Evolutionary conservation across 1,140 invertebrate genomes (phyloP).

Genomic region (Vanessa tameamea): DNA sequence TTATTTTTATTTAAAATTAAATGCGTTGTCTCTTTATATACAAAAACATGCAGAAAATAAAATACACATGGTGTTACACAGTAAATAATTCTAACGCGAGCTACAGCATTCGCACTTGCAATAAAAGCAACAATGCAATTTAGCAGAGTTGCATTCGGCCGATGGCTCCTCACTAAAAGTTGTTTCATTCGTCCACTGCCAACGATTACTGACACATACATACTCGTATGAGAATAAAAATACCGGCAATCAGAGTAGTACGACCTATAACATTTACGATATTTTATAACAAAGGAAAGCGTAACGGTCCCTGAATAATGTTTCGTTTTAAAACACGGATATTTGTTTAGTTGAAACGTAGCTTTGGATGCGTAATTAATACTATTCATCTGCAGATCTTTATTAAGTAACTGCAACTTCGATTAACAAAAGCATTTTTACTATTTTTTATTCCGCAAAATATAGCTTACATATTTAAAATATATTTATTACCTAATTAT

Average conservation of each 20-base stretch:
- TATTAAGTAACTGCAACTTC: not conserved
- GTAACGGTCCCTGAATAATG: conserved; percentile 7
- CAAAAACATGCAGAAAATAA: conserved; percentile 22
- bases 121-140: conserved; percentile 79
- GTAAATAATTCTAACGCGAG: conserved; percentile 74
- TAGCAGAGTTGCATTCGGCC: conserved; percentile 67
- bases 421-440: not conserved
- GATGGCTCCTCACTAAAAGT: conserved; percentile 64
- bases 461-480: not conserved
- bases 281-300: conserved; percentile 15
- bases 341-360: conserved; percentile 7
- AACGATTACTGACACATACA: conserved; percentile 37
- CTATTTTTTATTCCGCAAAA: not conserved
- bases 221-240: conserved; percentile 25
- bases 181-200: conserved; percentile 48
- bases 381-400: not conserved
- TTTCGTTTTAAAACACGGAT: conserved; percentile 1
- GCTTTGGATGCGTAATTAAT: conserved; percentile 9
- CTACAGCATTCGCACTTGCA: conserved; percentile 66
- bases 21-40: conserved; percentile 2
- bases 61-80: conserved; percentile 24
- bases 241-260: conserved; percentile 25
- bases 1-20: not conserved
- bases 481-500: too few relatives aligned
- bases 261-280: conserved; percentile 25